Evolutionary conservation across 2,888 invertebrate species (phyloP).

Genomic region (Pocota personata): DNA sequence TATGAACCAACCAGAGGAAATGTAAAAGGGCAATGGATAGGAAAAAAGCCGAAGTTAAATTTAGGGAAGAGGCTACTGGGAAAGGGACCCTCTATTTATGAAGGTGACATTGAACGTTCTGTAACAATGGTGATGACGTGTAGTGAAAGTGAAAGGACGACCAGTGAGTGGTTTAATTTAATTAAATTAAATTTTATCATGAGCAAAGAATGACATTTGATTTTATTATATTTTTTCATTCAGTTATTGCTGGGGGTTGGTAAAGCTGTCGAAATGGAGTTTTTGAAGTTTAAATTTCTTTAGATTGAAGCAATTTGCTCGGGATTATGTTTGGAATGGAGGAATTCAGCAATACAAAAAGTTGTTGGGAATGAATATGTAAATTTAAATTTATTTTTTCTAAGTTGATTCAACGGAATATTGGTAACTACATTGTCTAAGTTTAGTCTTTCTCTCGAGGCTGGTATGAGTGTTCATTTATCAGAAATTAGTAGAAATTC

Average conservation of each 20-base stretch:
- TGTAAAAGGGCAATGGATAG: constrained; percentile 8
- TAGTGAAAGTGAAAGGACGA: neutral
- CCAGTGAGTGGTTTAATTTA: constrained; percentile 10
- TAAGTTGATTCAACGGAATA: too few relatives aligned
- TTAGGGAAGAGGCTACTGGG: constrained; percentile 5
- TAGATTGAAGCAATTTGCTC: neutral
- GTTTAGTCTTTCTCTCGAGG: too few relatives aligned
- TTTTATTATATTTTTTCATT: constrained; percentile 12
- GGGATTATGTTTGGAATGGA: neutral
- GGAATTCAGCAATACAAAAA: too few relatives aligned
- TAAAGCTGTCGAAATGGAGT: neutral
- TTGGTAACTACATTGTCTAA: too few relatives aligned
- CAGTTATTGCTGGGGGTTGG: neutral
- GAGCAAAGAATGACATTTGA: constrained; percentile 8
- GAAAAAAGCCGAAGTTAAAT: neutral
- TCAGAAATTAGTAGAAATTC: too few relatives aligned
- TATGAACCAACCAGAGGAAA: neutral
- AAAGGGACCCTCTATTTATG: constrained; percentile 4
- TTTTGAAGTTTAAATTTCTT: neutral
- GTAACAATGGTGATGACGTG: neutral
- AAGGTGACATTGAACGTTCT: constrained; percentile 29
- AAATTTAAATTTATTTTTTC: too few relatives aligned
- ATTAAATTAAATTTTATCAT: constrained; percentile 31
- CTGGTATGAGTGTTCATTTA: too few relatives aligned
- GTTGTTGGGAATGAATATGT: too few relatives aligned